Percentiles rank a stretch among this genome's conserved stretches.
These are phyloP conservation scores for Chloroclysta siterata DNA, from an alignment of 2,888 invertebrate genomes.

Conservation along the genomic window DNA sequence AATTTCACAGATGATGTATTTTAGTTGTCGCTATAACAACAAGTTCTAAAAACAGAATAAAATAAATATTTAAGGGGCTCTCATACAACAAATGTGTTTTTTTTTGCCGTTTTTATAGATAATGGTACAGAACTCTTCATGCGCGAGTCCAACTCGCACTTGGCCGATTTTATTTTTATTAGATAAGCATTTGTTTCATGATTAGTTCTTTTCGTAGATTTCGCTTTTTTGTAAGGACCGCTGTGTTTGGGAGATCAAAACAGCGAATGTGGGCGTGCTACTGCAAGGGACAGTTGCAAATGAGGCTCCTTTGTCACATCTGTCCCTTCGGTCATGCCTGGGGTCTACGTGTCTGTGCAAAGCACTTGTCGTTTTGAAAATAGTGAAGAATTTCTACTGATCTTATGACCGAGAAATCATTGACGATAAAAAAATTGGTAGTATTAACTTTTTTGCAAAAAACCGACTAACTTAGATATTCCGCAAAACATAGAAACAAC, in stretches of 20 bases:
- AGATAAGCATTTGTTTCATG: background rate
- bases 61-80: no score
- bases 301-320: conserved; percentile 60
- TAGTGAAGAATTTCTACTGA: conserved; percentile 12
- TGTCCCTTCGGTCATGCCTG: conserved; percentile 31
- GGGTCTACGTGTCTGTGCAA: conserved; percentile 28
- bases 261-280: conserved; percentile 45
- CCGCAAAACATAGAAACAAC: no score
- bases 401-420: conserved; percentile 3
- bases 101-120: no score
- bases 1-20: no score
- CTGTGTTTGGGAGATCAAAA: conserved; percentile 36
- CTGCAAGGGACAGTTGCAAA: conserved; percentile 43
- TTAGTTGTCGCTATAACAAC: no score
- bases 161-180: no score
- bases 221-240: background rate
- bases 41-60: no score
- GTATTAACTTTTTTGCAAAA: no score
- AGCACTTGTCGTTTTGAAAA: conserved; percentile 55
- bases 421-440: background rate
- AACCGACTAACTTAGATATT: no score
- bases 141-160: no score
- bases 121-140: no score
- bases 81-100: no score
- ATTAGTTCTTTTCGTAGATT: background rate